Evolutionary conservation across 2,888 invertebrate species (phyloP).

Genomic region (Leucophenga montana): DNA sequence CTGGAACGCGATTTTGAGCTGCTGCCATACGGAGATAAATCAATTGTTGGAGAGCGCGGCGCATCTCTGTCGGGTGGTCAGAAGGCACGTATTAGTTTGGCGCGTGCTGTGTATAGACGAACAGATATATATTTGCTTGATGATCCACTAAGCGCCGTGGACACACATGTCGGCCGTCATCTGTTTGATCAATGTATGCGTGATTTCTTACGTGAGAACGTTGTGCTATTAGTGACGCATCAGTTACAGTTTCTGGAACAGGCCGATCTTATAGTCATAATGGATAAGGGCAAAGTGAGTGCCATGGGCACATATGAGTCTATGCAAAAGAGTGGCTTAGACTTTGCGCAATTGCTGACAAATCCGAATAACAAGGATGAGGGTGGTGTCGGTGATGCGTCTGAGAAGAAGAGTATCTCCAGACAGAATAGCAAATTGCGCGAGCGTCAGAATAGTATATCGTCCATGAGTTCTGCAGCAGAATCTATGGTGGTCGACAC

Average conservation of each 20-base stretch:
- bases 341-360: constrained; percentile 83
- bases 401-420: constrained; percentile 54
- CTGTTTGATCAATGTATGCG: constrained; percentile 81
- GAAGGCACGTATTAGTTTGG: constrained; percentile 90
- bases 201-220: constrained; percentile 77
- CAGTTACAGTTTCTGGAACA: constrained; percentile 85
- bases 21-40: constrained; percentile 77
- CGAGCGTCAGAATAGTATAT: constrained; percentile 70
- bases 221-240: constrained; percentile 86
- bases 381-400: constrained; percentile 47
- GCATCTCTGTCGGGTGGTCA: constrained; percentile 90
- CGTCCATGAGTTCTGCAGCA: constrained; percentile 75
- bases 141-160: constrained; percentile 93
- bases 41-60: constrained; percentile 86
- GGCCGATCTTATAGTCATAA: constrained; percentile 76
- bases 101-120: constrained; percentile 88
- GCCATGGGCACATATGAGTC: constrained; percentile 82
- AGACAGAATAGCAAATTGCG: constrained; percentile 59
- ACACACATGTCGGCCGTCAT: constrained; percentile 90
- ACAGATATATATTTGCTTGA: constrained; percentile 91
- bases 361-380: constrained; percentile 74
- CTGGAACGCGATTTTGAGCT: constrained; percentile 76
- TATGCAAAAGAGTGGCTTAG: constrained; percentile 81
- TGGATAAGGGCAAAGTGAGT: constrained; percentile 71
- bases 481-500: constrained; percentile 71